phyloP scores from a whole-genome alignment of 2,888 invertebrate genomes.

The Thymelicus sylvestris region DNA sequence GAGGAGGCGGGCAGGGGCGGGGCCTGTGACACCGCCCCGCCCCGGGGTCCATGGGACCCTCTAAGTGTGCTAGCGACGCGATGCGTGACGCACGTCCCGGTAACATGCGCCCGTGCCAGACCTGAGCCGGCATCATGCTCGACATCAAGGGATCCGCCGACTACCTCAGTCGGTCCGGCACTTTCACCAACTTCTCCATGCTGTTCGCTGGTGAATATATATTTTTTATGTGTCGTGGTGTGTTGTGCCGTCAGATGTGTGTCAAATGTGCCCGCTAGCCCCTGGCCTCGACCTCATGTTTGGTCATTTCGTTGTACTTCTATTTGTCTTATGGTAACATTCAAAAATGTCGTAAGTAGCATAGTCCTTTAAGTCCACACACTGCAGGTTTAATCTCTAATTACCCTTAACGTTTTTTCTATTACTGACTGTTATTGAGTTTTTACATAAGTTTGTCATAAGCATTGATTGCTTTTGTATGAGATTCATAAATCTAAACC shows the following conservation, averaged over 20 bases:
- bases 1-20: slow-evolving; percentile 54
- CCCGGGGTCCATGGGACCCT: slow-evolving; percentile 48
- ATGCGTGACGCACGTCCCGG: slow-evolving; percentile 61
- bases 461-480: too few relatives aligned
- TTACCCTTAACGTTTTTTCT: too few relatives aligned
- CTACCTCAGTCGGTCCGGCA: slow-evolving; percentile 95
- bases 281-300: neutral
- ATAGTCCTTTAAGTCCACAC: neutral
- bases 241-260: slow-evolving; percentile 49
- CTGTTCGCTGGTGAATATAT: slow-evolving; percentile 93
- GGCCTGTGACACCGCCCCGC: slow-evolving; percentile 56
- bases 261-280: slow-evolving; percentile 36
- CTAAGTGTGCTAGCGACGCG: slow-evolving; percentile 55
- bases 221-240: slow-evolving; percentile 54
- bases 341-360: slow-evolving; percentile 20
- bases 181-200: slow-evolving; percentile 98
- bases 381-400: too few relatives aligned
- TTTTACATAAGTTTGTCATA: too few relatives aligned
- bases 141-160: slow-evolving; percentile 97
- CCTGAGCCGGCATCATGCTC: slow-evolving; percentile 86
- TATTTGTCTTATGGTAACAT: slow-evolving; percentile 9
- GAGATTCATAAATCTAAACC: too few relatives aligned
- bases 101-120: slow-evolving; percentile 61
- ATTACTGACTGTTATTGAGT: too few relatives aligned
- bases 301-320: neutral